Percentiles rank a stretch among this genome's conserved stretches.
These are phyloP conservation scores for Thymallus thymallus DNA, from an alignment of 2,113 vertebrate genomes.

Conservation along the genomic window DNA sequence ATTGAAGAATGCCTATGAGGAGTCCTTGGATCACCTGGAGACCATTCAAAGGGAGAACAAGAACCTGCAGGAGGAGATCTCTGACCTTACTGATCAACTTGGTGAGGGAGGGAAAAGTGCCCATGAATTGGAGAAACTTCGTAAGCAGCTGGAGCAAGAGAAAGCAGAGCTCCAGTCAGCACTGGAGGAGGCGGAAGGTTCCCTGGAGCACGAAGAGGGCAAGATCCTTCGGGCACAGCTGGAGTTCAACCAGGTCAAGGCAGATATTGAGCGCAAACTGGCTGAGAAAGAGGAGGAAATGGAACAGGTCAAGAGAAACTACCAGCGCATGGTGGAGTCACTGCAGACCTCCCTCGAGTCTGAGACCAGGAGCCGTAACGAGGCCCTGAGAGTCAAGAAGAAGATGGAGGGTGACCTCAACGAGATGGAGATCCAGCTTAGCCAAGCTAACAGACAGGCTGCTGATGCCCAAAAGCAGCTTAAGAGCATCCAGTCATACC, in stretches of 20 bases:
- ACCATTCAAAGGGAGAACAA: slow-evolving; percentile 65
- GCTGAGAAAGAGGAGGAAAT: slow-evolving; percentile 85
- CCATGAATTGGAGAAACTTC: slow-evolving; percentile 83
- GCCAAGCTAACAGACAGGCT: slow-evolving; percentile 77
- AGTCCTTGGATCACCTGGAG: slow-evolving; percentile 85
- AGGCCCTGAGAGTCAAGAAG: slow-evolving; percentile 86
- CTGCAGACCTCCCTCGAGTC: slow-evolving; percentile 86
- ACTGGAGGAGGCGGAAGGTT: slow-evolving; percentile 89
- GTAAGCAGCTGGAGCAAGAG: slow-evolving; percentile 86
- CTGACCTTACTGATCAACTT: slow-evolving; percentile 85
- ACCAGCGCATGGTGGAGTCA: slow-evolving; percentile 77
- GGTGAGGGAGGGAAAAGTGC: slow-evolving; percentile 78
- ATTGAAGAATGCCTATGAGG: slow-evolving; percentile 90
- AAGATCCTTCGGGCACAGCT: slow-evolving; percentile 85
- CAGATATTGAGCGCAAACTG: slow-evolving; percentile 80
- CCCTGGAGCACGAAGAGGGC: slow-evolving; percentile 79
- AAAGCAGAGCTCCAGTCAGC: slow-evolving; percentile 85
- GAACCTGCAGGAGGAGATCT: slow-evolving; percentile 82
- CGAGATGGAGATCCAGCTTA: slow-evolving; percentile 84
- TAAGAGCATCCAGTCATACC: slow-evolving; percentile 78
- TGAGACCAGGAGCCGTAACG: slow-evolving; percentile 83
- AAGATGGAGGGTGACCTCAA: slow-evolving; percentile 91
- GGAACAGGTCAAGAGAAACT: slow-evolving; percentile 86
- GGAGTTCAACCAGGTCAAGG: slow-evolving; percentile 84
- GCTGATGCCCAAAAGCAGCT: slow-evolving; percentile 83